Evolutionary conservation across 2,113 vertebrate genomes (phyloP).

Genomic region (Seriola quinqueradiata): DNA sequence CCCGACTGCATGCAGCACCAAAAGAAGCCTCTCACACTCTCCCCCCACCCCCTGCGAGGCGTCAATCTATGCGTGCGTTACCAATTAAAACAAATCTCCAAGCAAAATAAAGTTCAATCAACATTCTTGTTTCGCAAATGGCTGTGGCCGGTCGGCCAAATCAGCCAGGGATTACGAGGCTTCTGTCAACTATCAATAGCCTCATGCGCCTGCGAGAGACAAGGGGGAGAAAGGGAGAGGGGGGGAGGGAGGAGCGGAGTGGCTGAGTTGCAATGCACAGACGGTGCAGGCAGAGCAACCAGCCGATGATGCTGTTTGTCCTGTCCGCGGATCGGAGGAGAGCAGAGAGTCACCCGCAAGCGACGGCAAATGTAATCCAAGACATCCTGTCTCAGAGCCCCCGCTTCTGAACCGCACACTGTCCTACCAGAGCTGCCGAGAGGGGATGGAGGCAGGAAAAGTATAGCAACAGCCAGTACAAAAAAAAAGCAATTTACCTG

Average conservation of each 20-base stretch:
- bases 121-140: slow-evolving; percentile 67
- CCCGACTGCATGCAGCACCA: slow-evolving; percentile 73
- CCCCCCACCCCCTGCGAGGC: slow-evolving; percentile 8
- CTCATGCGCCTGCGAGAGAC: slow-evolving; percentile 52
- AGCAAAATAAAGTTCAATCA: slow-evolving; percentile 78
- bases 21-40: slow-evolving; percentile 21
- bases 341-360: slow-evolving; percentile 10
- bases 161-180: slow-evolving; percentile 72
- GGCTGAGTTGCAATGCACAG: slow-evolving; percentile 60
- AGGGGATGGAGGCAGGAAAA: background rate
- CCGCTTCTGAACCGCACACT: background rate
- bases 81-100: slow-evolving; percentile 69
- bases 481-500: slow-evolving; percentile 72
- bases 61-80: slow-evolving; percentile 53
- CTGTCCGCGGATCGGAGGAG: slow-evolving; percentile 56
- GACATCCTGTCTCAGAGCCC: slow-evolving; percentile 27
- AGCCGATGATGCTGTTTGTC: slow-evolving; percentile 70
- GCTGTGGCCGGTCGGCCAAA: slow-evolving; percentile 50
- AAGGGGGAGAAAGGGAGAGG: background rate
- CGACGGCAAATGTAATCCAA: slow-evolving; percentile 30
- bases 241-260: background rate
- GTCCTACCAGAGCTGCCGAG: background rate
- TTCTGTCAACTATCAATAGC: slow-evolving; percentile 82
- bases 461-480: background rate
- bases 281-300: slow-evolving; percentile 59